phyloP scores from a whole-genome alignment of 2,888 invertebrate species.

The Dascillus cervinus region DNA sequence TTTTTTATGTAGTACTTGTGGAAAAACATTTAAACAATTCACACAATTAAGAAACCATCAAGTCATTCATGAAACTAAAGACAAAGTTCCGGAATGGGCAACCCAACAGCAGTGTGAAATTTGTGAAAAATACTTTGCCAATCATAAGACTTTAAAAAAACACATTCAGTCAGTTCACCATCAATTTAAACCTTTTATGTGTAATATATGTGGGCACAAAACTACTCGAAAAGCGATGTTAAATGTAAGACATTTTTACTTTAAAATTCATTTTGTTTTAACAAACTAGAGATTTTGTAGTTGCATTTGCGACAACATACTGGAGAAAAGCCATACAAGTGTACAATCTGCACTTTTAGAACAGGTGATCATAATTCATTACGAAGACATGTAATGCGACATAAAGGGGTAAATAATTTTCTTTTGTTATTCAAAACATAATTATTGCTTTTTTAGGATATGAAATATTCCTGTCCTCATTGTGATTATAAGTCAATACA shows the following conservation, averaged over 20 bases:
- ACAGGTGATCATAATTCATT: slow-evolving; percentile 72
- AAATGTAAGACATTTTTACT: slow-evolving; percentile 36
- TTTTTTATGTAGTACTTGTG: slow-evolving; percentile 48
- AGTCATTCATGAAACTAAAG: slow-evolving; percentile 11
- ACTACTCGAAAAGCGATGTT: slow-evolving; percentile 65
- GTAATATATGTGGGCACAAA: slow-evolving; percentile 66
- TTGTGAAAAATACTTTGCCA: slow-evolving; percentile 60
- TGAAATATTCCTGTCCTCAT: slow-evolving; percentile 53
- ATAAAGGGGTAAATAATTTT: slow-evolving; percentile 42
- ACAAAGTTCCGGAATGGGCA: slow-evolving; percentile 42
- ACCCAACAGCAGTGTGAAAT: slow-evolving; percentile 59
- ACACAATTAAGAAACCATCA: slow-evolving; percentile 56
- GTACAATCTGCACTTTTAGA: slow-evolving; percentile 59
- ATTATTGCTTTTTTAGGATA: slow-evolving; percentile 22
- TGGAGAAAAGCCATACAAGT: slow-evolving; percentile 69
- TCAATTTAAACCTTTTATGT: slow-evolving; percentile 64
- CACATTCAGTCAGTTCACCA: slow-evolving; percentile 67
- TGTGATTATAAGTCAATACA: slow-evolving; percentile 65
- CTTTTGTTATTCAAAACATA: not conserved
- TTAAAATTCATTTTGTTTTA: slow-evolving; percentile 15
- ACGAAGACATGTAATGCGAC: slow-evolving; percentile 56
- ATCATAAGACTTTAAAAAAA: slow-evolving; percentile 58
- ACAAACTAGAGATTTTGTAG: no score
- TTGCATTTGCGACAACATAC: slow-evolving; percentile 70
- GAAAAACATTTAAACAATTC: slow-evolving; percentile 54